phyloP scores from a whole-genome alignment of 2,113 vertebrate species.

The Trogon surrucura region DNA sequence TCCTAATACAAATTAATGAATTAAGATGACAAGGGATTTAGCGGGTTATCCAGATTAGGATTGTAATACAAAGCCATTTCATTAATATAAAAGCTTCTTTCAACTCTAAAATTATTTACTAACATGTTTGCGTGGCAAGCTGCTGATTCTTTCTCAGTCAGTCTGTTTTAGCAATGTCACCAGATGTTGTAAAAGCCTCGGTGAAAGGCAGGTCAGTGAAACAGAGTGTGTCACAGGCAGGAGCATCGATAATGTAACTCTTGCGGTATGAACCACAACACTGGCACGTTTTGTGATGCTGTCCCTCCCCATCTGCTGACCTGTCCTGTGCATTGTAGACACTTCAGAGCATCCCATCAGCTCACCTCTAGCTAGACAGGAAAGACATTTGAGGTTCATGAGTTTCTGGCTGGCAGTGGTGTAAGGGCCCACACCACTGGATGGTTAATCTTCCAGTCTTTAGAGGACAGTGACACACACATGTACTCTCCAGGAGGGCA shows the following conservation, averaged over 20 bases:
- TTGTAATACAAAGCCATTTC: slow-evolving; percentile 18
- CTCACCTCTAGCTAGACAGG: neutral
- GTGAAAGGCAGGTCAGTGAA: neutral
- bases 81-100: slow-evolving; percentile 39
- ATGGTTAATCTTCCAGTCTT: neutral
- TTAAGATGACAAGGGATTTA: slow-evolving; percentile 29
- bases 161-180: neutral
- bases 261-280: neutral
- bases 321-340: neutral
- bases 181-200: neutral
- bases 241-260: neutral
- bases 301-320: neutral
- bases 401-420: neutral
- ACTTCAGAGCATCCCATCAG: neutral
- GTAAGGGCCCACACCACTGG: neutral
- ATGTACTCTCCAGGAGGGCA: neutral
- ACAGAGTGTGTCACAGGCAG: neutral
- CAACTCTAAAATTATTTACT: neutral
- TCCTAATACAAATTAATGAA: slow-evolving; percentile 13
- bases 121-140: neutral
- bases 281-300: rapidly evolving
- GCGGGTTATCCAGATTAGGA: slow-evolving; percentile 33
- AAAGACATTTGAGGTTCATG: neutral
- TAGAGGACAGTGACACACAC: neutral
- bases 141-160: neutral